Evolutionary conservation across 2,888 invertebrate genomes (phyloP).

Genomic region (Napeogenes inachia): DNA sequence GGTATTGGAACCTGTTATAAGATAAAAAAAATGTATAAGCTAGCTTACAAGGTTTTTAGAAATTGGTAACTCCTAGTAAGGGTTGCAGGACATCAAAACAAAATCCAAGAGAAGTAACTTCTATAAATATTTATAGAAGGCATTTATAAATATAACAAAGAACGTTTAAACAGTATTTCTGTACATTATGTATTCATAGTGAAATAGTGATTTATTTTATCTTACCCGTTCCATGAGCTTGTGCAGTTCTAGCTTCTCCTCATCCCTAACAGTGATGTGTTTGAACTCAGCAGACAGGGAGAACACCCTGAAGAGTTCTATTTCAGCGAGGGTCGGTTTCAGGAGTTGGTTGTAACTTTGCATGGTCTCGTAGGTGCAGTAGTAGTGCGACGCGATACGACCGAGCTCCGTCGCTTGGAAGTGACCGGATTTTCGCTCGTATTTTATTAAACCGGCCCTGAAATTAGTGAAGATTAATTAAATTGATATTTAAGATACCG

Average conservation of each 20-base stretch:
- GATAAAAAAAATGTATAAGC: not conserved
- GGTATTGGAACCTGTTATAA: slow-evolving; percentile 93
- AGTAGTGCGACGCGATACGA: slow-evolving; percentile 98
- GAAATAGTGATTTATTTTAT: slow-evolving; percentile 1
- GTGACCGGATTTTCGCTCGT: slow-evolving; percentile 95
- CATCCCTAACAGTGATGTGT: slow-evolving; percentile 94
- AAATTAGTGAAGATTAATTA: not conserved
- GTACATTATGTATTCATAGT: not conserved
- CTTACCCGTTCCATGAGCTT: slow-evolving; percentile 87
- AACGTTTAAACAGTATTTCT: too few relatives aligned
- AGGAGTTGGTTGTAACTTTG: slow-evolving; percentile 93
- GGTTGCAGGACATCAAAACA: too few relatives aligned
- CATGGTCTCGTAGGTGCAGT: slow-evolving; percentile 98
- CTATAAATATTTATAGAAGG: too few relatives aligned
- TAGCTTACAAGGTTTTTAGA: not conserved
- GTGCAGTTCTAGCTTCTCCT: slow-evolving; percentile 97
- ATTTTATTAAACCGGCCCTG: slow-evolving; percentile 95
- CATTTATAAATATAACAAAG: too few relatives aligned
- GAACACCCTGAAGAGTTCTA: slow-evolving; percentile 98
- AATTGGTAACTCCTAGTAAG: not conserved
- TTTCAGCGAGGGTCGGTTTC: slow-evolving; percentile 97
- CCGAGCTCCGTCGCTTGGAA: slow-evolving; percentile 95
- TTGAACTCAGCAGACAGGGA: slow-evolving; percentile 98
- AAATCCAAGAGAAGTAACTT: too few relatives aligned
- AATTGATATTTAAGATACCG: not conserved